These are phyloP conservation scores for Dendropsophus ebraccatus DNA, from an alignment of 2,113 vertebrate genomes.

Conservation along the genomic window DNA sequence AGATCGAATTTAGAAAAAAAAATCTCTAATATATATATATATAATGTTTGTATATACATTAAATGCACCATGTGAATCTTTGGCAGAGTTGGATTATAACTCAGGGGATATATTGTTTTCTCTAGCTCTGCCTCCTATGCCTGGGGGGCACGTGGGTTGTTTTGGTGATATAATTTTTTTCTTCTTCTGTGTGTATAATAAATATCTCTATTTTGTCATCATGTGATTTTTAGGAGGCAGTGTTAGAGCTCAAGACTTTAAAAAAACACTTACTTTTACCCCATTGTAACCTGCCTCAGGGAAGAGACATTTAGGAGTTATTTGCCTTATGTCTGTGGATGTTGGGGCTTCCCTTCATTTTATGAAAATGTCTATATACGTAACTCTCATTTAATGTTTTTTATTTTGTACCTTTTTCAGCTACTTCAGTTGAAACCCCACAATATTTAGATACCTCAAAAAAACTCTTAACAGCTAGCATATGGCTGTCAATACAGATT, in stretches of 20 bases:
- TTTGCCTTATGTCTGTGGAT: slow-evolving; percentile 2
- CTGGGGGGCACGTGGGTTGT: slow-evolving; percentile 7
- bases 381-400: not conserved
- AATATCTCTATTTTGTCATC: not conserved
- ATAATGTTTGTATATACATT: slow-evolving; percentile 15
- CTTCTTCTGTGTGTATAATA: not conserved
- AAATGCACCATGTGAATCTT: slow-evolving; percentile 35
- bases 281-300: slow-evolving; percentile 1
- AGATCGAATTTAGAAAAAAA: slow-evolving; percentile 44
- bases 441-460: slow-evolving; percentile 22
- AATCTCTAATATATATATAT: slow-evolving; percentile 60
- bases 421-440: not conserved
- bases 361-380: not conserved
- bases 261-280: too few species aligned
- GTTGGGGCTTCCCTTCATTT: not conserved
- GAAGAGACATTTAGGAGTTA: not conserved
- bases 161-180: slow-evolving; percentile 1
- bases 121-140: slow-evolving; percentile 56
- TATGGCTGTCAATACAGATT: not conserved
- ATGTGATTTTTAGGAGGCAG: not conserved
- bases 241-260: not conserved
- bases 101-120: slow-evolving; percentile 62
- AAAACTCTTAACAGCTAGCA: not conserved
- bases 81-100: slow-evolving; percentile 57
- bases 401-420: not conserved